phyloP scores from a whole-genome alignment of 1,140 invertebrate genomes.

The Bombus pascuorum region DNA sequence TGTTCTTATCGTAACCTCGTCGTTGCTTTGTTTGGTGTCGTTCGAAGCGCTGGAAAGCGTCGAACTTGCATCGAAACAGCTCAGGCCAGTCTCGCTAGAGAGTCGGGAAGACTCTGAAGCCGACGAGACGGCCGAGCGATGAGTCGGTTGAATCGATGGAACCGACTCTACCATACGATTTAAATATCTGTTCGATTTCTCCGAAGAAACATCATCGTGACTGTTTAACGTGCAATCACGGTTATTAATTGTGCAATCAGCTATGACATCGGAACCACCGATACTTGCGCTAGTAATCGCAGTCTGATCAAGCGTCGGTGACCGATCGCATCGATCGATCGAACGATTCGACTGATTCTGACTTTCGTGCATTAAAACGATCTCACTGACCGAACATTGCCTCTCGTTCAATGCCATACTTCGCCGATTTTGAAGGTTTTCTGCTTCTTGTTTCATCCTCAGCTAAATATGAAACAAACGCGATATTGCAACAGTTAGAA shows the following conservation, averaged over 20 bases:
- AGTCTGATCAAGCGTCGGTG: neutral
- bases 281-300: neutral
- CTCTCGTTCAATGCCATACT: slow-evolving; percentile 80
- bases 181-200: slow-evolving; percentile 33
- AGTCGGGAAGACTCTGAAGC: slow-evolving; percentile 65
- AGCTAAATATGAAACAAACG: slow-evolving; percentile 61
- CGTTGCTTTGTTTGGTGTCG: slow-evolving; percentile 79
- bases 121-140: slow-evolving; percentile 55
- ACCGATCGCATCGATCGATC: slow-evolving; percentile 24
- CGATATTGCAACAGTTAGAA: neutral
- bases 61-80: slow-evolving; percentile 72
- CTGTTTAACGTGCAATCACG: neutral
- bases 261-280: neutral
- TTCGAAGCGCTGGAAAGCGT: slow-evolving; percentile 75
- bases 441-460: slow-evolving; percentile 74
- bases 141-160: slow-evolving; percentile 63
- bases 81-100: slow-evolving; percentile 63
- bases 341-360: slow-evolving; percentile 70
- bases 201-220: slow-evolving; percentile 48
- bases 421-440: slow-evolving; percentile 70
- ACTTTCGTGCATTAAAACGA: slow-evolving; percentile 79
- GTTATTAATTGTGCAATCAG: neutral
- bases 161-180: slow-evolving; percentile 47
- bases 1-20: slow-evolving; percentile 83
- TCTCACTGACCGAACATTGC: slow-evolving; percentile 79